Percentiles rank a stretch among this genome's conserved stretches.
These are phyloP conservation scores for Callipepla squamata DNA, from an alignment of 2,113 vertebrate species.

Conservation along the genomic window DNA sequence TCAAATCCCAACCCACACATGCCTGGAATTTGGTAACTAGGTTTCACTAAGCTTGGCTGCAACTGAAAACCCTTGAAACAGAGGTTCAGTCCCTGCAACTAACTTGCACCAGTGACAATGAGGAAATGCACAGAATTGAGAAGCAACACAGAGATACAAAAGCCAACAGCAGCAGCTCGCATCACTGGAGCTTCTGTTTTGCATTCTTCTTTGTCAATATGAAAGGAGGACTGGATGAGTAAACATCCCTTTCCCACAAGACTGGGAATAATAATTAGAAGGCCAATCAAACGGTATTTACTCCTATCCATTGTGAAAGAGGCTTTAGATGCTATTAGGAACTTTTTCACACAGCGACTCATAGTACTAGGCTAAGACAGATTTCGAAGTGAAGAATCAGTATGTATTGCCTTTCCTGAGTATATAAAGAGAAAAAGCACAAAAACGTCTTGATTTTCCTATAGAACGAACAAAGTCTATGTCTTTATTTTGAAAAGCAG, in stretches of 20 bases:
- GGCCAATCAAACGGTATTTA: not conserved
- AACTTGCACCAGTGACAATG: not conserved
- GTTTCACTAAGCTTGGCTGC: not conserved
- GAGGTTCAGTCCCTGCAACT: not conserved
- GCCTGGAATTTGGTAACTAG: fast-evolving
- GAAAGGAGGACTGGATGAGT: not conserved
- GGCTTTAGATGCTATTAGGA: not conserved
- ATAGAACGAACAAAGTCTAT: not conserved
- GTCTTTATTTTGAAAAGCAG: not conserved
- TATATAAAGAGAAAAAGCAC: not conserved
- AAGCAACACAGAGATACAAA: not conserved
- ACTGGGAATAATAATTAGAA: not conserved
- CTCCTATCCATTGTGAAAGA: not conserved
- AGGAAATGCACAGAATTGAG: not conserved
- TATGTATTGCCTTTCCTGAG: not conserved
- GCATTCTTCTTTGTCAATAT: not conserved
- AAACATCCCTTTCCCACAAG: not conserved
- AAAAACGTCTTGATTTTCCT: not conserved
- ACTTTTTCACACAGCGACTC: not conserved
- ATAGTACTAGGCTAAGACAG: not conserved
- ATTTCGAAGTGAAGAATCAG: not conserved
- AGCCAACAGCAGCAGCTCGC: not conserved
- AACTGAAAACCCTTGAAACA: not conserved
- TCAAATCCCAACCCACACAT: fast-evolving
- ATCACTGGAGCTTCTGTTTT: not conserved